phyloP scores from a whole-genome alignment of 2,888 invertebrate species.

The Ecdyonurus torrentis region DNA sequence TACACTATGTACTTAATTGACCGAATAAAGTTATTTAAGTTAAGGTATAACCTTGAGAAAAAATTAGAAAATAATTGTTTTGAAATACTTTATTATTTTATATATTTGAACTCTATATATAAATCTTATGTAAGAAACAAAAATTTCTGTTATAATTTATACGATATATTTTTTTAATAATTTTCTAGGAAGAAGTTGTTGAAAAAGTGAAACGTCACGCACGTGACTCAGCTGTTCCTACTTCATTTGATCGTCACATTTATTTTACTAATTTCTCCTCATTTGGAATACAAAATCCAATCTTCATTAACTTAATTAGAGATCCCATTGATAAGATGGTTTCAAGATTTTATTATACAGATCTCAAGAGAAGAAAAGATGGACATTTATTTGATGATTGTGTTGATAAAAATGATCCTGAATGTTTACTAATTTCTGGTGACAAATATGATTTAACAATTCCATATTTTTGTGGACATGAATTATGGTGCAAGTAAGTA shows the following conservation, averaged over 20 bases:
- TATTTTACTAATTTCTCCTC: constrained; percentile 41
- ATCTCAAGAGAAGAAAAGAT: constrained; percentile 3
- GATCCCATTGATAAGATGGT: constrained; percentile 38
- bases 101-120: too few relatives aligned
- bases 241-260: constrained; percentile 40
- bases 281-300: constrained; percentile 37
- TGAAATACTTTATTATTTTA: too few relatives aligned
- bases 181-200: constrained; percentile 33
- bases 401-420: constrained; percentile 24
- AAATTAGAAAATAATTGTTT: too few relatives aligned
- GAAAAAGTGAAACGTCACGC: constrained; percentile 32
- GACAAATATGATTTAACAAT: constrained; percentile 31
- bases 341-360: constrained; percentile 25
- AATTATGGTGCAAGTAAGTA: constrained; percentile 38
- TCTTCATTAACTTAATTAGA: constrained; percentile 39
- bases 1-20: too few relatives aligned
- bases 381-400: constrained; percentile 23
- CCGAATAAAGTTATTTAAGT: too few relatives aligned
- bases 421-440: constrained; percentile 26
- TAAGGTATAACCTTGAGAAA: too few relatives aligned
- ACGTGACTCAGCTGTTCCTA: constrained; percentile 34
- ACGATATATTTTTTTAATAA: neutral
- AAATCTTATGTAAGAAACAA: too few relatives aligned
- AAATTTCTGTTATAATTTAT: too few relatives aligned
- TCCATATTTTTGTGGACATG: constrained; percentile 46